phyloP scores from a whole-genome alignment of 2,113 vertebrate species.

The Lepidothrix coronata region DNA sequence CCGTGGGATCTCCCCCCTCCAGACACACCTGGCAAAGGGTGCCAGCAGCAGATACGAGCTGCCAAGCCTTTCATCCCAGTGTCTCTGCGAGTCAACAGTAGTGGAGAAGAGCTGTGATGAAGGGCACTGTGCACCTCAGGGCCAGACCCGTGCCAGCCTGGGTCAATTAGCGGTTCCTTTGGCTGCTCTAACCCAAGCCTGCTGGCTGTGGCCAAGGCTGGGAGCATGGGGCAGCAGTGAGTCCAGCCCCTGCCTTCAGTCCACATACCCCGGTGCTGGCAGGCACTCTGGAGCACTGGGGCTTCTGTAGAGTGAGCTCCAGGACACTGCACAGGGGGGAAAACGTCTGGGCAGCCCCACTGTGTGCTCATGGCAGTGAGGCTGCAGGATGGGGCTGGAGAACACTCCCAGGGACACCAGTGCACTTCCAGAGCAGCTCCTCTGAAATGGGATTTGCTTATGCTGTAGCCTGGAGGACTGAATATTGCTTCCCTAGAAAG shows the following conservation, averaged over 20 bases:
- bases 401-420: not conserved
- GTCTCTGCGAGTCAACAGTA: not conserved
- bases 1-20: not conserved
- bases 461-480: not conserved
- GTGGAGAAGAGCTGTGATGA: not conserved
- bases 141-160: not conserved
- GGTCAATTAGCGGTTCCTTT: not conserved
- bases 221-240: fast-evolving
- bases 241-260: not conserved
- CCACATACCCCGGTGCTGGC: fast-evolving
- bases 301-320: fast-evolving
- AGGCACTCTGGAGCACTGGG: fast-evolving
- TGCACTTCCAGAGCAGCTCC: not conserved
- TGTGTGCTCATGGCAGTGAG: not conserved
- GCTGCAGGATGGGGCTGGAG: not conserved
- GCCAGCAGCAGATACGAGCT: not conserved
- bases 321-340: not conserved
- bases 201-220: not conserved
- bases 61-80: not conserved
- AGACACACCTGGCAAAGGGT: not conserved
- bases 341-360: not conserved
- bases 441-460: not conserved
- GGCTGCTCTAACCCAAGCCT: not conserved
- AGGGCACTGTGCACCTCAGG: not conserved
- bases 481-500: not conserved